A percentile compares a stretch with the other conserved stretches of the same genome.
Conservation (phyloP, 37 sponge, comb jelly and placozoan species). For the Dysidea cf. avara region DNA sequence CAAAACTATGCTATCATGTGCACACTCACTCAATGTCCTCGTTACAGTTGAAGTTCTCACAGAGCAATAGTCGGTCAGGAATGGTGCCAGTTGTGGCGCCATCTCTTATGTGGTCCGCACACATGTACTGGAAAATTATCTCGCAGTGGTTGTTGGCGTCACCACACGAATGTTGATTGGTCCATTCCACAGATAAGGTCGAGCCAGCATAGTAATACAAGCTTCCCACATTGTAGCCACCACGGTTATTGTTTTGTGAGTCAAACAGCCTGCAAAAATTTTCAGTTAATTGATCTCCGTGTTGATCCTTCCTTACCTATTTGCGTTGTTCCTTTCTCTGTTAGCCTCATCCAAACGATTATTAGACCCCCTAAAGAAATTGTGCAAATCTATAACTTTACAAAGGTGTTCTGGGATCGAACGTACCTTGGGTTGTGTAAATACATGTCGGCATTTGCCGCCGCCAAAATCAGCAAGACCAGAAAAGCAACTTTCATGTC, state of each 20-base stretch:
- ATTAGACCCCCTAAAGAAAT: constrained; percentile 79
- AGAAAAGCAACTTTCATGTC: constrained; percentile 22
- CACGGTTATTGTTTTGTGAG: constrained; percentile 98
- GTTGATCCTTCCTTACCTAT: constrained; percentile 49
- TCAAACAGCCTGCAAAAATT: constrained; percentile 75
- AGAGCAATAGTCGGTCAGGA: constrained; percentile 69
- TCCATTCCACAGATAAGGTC: constrained; percentile 91
- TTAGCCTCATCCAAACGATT: constrained; percentile 93
- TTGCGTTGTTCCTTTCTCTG: constrained; percentile 89
- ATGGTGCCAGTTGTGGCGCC: constrained; percentile 95
- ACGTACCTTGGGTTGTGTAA: constrained; percentile 86
- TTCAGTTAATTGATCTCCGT: background rate
- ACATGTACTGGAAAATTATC: constrained; percentile 95
- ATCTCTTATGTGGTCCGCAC: constrained; percentile 78
- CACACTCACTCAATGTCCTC: constrained; percentile 75
- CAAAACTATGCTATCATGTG: too few relatives aligned
- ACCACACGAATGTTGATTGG: constrained; percentile 98
- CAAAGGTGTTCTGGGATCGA: background rate
- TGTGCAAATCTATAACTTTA: background rate
- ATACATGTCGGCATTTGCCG: constrained; percentile 77
- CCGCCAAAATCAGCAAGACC: constrained; percentile 38
- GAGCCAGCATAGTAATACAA: constrained; percentile 94
- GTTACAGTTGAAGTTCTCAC: constrained; percentile 88
- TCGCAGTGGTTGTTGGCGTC: constrained; percentile 96
- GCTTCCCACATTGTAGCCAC: constrained; percentile 97